Conservation (phyloP, 2,797 vertebrate species). For the Potorous gilbertii region DNA sequence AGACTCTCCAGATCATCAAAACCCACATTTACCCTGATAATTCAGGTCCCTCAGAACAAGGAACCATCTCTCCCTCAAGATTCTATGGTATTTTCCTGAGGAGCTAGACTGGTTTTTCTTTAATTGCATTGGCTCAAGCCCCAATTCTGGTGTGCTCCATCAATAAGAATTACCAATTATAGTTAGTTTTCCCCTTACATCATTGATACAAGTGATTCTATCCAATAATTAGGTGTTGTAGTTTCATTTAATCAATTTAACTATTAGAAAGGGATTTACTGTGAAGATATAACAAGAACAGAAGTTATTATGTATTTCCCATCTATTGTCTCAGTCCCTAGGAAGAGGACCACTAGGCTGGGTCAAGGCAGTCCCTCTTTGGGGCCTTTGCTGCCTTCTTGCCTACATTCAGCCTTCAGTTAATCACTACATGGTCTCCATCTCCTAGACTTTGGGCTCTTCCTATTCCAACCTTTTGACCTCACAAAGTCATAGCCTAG, state of each 20-base stretch:
- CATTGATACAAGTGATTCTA: background rate
- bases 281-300: background rate
- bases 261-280: background rate
- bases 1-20: background rate
- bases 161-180: background rate
- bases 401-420: too few species aligned
- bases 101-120: background rate
- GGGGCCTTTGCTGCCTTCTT: background rate
- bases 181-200: background rate
- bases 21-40: background rate
- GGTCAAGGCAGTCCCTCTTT: background rate
- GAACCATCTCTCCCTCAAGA: background rate
- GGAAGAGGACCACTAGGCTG: background rate
- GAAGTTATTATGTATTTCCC: background rate
- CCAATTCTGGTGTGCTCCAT: background rate
- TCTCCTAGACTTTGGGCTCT: background rate
- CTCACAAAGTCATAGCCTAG: background rate
- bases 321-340: background rate
- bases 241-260: background rate
- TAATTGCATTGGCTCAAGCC: background rate
- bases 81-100: background rate
- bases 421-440: background rate
- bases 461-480: background rate
- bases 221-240: background rate
- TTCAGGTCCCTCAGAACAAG: background rate